phyloP scores from a whole-genome alignment of 1,140 invertebrate species.

The Pseudomyrmex sp. region DNA sequence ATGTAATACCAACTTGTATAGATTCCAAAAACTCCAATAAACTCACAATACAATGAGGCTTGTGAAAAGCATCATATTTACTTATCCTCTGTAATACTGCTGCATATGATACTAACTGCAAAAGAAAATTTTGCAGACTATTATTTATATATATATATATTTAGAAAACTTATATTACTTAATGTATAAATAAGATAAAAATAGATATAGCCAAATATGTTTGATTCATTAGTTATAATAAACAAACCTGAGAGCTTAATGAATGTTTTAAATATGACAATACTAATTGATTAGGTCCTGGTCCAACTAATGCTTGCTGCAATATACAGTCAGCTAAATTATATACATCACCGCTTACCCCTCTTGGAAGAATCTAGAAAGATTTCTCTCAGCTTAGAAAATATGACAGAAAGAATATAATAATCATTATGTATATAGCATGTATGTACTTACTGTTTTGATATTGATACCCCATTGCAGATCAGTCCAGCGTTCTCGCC shows the following conservation, averaged over 20 bases:
- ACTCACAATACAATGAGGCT: slow-evolving; percentile 94
- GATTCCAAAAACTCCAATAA: slow-evolving; percentile 94
- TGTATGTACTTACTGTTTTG: slow-evolving; percentile 88
- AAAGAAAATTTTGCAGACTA: background rate
- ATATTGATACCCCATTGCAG: slow-evolving; percentile 98
- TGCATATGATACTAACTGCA: slow-evolving; percentile 93
- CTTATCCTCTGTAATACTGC: slow-evolving; percentile 95
- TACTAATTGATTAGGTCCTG: slow-evolving; percentile 95
- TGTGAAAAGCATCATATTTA: slow-evolving; percentile 95
- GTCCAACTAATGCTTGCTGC: slow-evolving; percentile 96
- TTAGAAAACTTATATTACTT: too few species aligned
- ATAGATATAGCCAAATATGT: too few species aligned
- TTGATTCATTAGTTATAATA: too few species aligned
- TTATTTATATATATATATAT: too few species aligned
- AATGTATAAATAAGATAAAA: background rate
- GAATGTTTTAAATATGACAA: slow-evolving; percentile 97
- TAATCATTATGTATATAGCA: background rate
- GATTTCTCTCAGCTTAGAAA: background rate
- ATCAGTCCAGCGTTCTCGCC: slow-evolving; percentile 97
- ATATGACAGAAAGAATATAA: background rate
- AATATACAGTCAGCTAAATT: slow-evolving; percentile 96
- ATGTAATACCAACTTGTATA: slow-evolving; percentile 90
- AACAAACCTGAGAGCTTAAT: slow-evolving; percentile 90
- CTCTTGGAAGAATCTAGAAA: slow-evolving; percentile 90
- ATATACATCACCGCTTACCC: slow-evolving; percentile 96